Evolutionary conservation across 2,113 vertebrate species (phyloP).

Genomic region (Laterallus jamaicensis): DNA sequence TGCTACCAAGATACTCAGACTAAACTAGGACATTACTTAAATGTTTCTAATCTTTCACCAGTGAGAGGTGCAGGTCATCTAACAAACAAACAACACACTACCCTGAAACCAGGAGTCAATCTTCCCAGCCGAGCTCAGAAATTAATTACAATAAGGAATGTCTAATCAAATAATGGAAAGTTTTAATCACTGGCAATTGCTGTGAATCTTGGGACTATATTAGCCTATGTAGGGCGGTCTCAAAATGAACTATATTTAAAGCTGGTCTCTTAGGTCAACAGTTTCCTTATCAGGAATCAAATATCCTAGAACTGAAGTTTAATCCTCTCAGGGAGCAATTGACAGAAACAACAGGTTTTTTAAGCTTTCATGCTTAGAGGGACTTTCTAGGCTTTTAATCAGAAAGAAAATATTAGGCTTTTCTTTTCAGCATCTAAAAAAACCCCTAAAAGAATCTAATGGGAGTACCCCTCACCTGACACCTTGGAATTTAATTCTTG

Average conservation of each 20-base stretch:
- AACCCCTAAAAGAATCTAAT: not conserved
- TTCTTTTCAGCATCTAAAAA: constrained; percentile 5
- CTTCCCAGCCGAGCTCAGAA: constrained; percentile 26
- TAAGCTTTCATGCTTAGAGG: constrained; percentile 68
- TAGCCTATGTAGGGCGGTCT: constrained; percentile 40
- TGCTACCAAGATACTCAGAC: constrained; percentile 61
- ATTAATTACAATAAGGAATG: constrained; percentile 49
- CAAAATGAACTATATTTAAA: constrained; percentile 72
- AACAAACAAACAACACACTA: constrained; percentile 58
- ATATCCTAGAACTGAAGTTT: constrained; percentile 73
- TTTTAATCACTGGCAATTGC: constrained; percentile 66
- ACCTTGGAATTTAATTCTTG: constrained; percentile 13
- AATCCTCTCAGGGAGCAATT: constrained; percentile 75
- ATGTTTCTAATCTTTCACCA: constrained; percentile 73
- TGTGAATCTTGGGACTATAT: constrained; percentile 47
- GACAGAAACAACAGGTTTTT: constrained; percentile 61
- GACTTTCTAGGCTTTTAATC: constrained; percentile 66
- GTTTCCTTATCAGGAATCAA: constrained; percentile 75
- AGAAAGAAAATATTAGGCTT: constrained; percentile 38
- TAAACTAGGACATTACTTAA: constrained; percentile 70
- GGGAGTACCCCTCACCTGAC: not conserved
- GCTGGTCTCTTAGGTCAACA: constrained; percentile 70
- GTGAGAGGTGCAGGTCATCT: constrained; percentile 67
- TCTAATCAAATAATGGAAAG: constrained; percentile 69
- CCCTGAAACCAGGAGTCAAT: constrained; percentile 40